phyloP scores from a whole-genome alignment of 2,888 invertebrate species.

The Macrophya alboannulata region DNA sequence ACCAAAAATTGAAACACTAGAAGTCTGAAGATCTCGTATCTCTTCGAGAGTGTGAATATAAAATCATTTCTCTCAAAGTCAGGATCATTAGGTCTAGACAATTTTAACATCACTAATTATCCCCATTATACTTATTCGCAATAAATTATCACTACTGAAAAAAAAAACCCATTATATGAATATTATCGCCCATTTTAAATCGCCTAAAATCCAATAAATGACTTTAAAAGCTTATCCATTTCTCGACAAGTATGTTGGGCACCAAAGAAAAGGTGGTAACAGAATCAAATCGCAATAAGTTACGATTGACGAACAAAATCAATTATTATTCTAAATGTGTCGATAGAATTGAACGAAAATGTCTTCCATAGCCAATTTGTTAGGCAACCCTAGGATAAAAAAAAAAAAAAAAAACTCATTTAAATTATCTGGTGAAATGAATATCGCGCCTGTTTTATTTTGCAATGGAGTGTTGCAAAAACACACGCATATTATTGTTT shows the following conservation, averaged over 20 bases:
- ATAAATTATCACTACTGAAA: too few species aligned
- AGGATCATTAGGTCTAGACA: too few species aligned
- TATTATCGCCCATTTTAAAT: neutral
- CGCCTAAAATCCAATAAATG: neutral
- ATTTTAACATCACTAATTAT: too few species aligned
- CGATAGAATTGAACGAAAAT: neutral
- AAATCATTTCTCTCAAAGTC: too few species aligned
- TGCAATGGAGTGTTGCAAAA: neutral
- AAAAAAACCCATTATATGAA: too few species aligned
- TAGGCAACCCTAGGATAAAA: neutral
- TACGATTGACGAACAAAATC: neutral
- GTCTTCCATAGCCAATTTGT: neutral
- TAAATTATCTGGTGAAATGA: neutral
- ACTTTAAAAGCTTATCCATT: neutral
- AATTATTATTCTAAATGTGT: neutral
- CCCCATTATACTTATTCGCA: too few species aligned
- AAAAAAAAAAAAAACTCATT: neutral
- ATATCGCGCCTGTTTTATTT: neutral
- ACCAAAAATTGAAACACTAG: too few species aligned
- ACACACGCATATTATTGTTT: slow-evolving; percentile 11
- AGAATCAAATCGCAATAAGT: neutral
- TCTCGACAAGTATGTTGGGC: too few species aligned
- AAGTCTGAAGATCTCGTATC: too few species aligned
- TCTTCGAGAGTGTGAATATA: too few species aligned
- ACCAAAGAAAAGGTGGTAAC: neutral